Percentiles rank a stretch among this genome's conserved stretches.
Conservation (phyloP, 1,140 invertebrate species). For the Limonius californicus region DNA sequence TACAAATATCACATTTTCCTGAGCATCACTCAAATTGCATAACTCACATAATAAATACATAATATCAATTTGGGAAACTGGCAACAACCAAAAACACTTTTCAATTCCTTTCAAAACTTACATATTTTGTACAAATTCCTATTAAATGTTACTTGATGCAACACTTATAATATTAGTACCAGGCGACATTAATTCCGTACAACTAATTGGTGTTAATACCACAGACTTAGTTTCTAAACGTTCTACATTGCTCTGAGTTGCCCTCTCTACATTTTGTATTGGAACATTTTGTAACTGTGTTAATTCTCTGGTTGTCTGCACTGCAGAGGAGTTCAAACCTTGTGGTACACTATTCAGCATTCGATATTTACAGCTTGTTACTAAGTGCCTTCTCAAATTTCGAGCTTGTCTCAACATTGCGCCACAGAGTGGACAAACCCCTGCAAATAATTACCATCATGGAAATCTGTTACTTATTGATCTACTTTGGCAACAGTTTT, state of each 20-base stretch:
- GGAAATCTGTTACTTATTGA: too few relatives aligned
- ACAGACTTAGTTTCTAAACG: conserved; percentile 18
- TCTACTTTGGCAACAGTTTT: too few relatives aligned
- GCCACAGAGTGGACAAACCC: conserved; percentile 58
- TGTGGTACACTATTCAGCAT: conserved; percentile 34
- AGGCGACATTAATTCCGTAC: conserved; percentile 14
- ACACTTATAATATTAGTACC: conserved; percentile 5
- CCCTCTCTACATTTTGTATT: conserved; percentile 18
- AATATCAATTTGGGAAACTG: too few relatives aligned
- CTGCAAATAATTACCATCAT: too few relatives aligned
- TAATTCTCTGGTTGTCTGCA: background rate
- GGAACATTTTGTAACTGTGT: conserved; percentile 20
- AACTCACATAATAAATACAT: too few relatives aligned
- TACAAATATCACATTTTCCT: too few relatives aligned
- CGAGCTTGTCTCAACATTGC: conserved; percentile 57
- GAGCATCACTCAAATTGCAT: too few relatives aligned
- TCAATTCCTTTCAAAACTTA: too few relatives aligned
- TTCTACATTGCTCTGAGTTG: conserved; percentile 11
- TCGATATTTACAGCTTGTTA: conserved; percentile 49
- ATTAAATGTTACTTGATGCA: background rate
- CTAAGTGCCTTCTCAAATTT: conserved; percentile 55
- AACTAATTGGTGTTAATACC: conserved; percentile 18
- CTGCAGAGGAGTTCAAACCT: background rate
- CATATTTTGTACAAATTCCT: background rate
- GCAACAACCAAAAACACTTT: too few relatives aligned